Conservation (phyloP, 2,888 invertebrate species). For the Leucophenga montana region DNA sequence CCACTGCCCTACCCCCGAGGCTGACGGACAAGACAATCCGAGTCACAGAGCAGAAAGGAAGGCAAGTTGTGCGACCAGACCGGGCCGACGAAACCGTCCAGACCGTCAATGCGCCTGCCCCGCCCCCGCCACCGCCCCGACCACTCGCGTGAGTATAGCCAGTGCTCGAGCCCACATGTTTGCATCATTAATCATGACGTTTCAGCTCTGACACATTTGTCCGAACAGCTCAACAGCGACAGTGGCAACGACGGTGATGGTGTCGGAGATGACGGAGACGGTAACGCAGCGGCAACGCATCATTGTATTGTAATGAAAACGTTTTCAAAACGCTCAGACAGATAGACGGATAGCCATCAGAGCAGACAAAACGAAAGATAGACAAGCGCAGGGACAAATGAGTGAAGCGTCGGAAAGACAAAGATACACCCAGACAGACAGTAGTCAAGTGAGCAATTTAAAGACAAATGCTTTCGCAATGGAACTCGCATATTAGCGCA, state of each 20-base stretch:
- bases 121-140: slow-evolving; percentile 27
- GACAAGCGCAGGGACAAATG: slow-evolving; percentile 29
- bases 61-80: too few relatives aligned
- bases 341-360: slow-evolving; percentile 25
- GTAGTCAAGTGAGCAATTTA: slow-evolving; percentile 43
- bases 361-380: slow-evolving; percentile 8
- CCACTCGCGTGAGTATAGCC: slow-evolving; percentile 29
- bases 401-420: too few relatives aligned
- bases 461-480: slow-evolving; percentile 47
- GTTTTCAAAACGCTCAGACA: slow-evolving; percentile 52
- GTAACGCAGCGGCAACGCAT: slow-evolving; percentile 39
- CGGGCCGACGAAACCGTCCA: too few relatives aligned
- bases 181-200: slow-evolving; percentile 72
- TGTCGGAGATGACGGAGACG: slow-evolving; percentile 55
- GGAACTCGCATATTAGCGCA: slow-evolving; percentile 53
- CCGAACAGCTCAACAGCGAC: slow-evolving; percentile 62
- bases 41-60: not conserved
- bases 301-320: slow-evolving; percentile 61
- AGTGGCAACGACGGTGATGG: slow-evolving; percentile 39
- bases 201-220: slow-evolving; percentile 70
- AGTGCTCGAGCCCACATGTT: slow-evolving; percentile 67
- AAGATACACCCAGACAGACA: slow-evolving; percentile 30
- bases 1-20: slow-evolving; percentile 32
- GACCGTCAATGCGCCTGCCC: slow-evolving; percentile 10
- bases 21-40: slow-evolving; percentile 13